Percentiles rank a stretch among this genome's conserved stretches.
Evolutionary conservation across 2,797 vertebrate species (phyloP).

Genomic region (Schizopygopsis pylzovi): DNA sequence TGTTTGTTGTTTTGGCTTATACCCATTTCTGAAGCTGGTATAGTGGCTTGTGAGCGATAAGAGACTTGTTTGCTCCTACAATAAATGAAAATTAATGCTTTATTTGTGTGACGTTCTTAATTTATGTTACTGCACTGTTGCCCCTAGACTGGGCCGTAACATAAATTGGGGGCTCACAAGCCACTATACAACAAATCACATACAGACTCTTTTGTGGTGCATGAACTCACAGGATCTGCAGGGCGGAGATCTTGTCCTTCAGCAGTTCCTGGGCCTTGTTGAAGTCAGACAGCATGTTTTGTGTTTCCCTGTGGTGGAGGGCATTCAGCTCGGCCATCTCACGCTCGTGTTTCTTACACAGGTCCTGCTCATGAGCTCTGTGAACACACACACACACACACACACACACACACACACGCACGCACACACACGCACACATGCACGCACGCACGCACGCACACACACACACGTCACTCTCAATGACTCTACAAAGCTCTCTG

Average conservation of each 20-base stretch:
- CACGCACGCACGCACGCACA: conserved; percentile 20
- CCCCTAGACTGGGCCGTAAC: no score
- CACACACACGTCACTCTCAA: conserved; percentile 16
- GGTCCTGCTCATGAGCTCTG: conserved; percentile 96
- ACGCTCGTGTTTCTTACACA: conserved; percentile 94
- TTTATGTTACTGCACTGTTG: no score
- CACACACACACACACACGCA: conserved; percentile 28
- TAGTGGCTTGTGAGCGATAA: no score
- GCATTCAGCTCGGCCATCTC: conserved; percentile 89
- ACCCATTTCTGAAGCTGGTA: no score
- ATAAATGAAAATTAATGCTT: no score
- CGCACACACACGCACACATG: not conserved
- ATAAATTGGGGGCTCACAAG: no score
- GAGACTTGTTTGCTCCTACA: no score
- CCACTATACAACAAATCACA: no score
- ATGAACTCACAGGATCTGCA: conserved; percentile 93
- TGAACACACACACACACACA: conserved; percentile 57
- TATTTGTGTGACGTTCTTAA: no score
- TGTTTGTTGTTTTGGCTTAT: no score
- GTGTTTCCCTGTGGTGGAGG: conserved; percentile 91
- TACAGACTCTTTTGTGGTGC: not conserved
- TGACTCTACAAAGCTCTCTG: conserved; percentile 21
- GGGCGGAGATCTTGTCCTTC: conserved; percentile 98
- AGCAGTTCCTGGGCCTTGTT: conserved; percentile 98
- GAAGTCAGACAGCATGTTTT: conserved; percentile 97